A percentile compares a stretch with the other conserved stretches of the same genome.
These are phyloP conservation scores for Barypeithes pellucidus DNA, from an alignment of 2,888 invertebrate species.

Conservation along the genomic window DNA sequence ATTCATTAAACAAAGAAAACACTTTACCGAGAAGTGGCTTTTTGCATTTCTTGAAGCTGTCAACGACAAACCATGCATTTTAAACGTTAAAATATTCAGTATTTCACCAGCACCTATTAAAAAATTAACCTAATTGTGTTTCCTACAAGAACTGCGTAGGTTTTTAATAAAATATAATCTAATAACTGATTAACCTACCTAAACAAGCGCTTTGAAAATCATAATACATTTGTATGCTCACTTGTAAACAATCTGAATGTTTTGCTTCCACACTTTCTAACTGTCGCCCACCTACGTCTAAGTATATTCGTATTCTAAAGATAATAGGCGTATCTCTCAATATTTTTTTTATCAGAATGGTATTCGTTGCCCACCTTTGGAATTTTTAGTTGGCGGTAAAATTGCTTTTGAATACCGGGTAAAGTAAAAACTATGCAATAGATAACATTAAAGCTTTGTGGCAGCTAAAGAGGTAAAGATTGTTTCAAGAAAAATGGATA, in stretches of 20 bases:
- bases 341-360: slow-evolving; percentile 14
- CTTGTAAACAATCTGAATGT: slow-evolving; percentile 20
- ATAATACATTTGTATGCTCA: slow-evolving; percentile 30
- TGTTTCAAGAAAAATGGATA: no score
- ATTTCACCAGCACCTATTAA: slow-evolving; percentile 6
- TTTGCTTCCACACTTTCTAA: slow-evolving; percentile 37
- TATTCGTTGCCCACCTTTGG: slow-evolving; percentile 8
- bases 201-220: slow-evolving; percentile 21
- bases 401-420: slow-evolving; percentile 6
- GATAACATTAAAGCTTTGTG: no score
- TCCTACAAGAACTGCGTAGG: slow-evolving; percentile 14
- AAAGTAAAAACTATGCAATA: neutral
- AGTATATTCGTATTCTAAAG: slow-evolving; percentile 31
- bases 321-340: slow-evolving; percentile 35
- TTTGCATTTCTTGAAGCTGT: neutral
- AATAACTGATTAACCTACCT: slow-evolving; percentile 31
- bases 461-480: no score
- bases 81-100: neutral
- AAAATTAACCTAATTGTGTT: slow-evolving; percentile 9
- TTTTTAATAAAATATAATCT: slow-evolving; percentile 10
- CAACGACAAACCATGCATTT: neutral
- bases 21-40: no score
- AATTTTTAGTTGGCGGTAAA: slow-evolving; percentile 11
- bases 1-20: no score
- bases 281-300: slow-evolving; percentile 21